These are phyloP conservation scores for Sula dactylatra DNA, from an alignment of 2,113 vertebrate genomes.

Conservation along the genomic window DNA sequence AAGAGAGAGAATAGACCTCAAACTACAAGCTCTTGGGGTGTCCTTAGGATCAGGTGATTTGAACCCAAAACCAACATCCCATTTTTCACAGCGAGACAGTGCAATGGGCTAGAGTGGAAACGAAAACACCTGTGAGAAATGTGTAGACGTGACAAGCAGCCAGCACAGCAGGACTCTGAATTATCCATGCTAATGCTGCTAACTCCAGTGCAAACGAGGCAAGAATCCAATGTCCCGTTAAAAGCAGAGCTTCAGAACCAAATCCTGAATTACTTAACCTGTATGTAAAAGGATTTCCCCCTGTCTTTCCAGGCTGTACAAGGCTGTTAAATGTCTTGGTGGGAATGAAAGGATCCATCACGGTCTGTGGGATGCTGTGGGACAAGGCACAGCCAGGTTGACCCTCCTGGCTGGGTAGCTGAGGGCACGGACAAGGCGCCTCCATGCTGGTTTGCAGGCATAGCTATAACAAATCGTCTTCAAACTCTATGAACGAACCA, in stretches of 20 bases:
- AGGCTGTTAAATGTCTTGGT: not conserved
- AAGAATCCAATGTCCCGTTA: not conserved
- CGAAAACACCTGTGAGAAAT: conserved; percentile 77
- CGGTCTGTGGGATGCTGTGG: not conserved
- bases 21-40: not conserved
- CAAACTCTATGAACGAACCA: not conserved
- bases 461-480: rapidly evolving
- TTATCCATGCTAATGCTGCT: not conserved
- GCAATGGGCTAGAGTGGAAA: conserved; percentile 80
- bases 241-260: not conserved
- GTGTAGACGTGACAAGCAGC: conserved; percentile 75
- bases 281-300: not conserved
- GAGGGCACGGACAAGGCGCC: not conserved
- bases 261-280: not conserved
- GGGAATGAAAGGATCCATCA: not conserved
- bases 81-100: conserved; percentile 74
- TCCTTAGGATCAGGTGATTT: not conserved
- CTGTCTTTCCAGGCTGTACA: not conserved
- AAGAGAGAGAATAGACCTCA: not conserved
- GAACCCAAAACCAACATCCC: not conserved
- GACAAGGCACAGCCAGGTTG: not conserved
- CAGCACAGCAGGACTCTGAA: not conserved
- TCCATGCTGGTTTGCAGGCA: not conserved
- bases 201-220: not conserved
- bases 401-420: not conserved